Percentiles rank a stretch among this genome's conserved stretches.
These are phyloP conservation scores for Otolemur garnettii DNA, from an alignment of 2,113 vertebrate genomes.

Conservation along the genomic window DNA sequence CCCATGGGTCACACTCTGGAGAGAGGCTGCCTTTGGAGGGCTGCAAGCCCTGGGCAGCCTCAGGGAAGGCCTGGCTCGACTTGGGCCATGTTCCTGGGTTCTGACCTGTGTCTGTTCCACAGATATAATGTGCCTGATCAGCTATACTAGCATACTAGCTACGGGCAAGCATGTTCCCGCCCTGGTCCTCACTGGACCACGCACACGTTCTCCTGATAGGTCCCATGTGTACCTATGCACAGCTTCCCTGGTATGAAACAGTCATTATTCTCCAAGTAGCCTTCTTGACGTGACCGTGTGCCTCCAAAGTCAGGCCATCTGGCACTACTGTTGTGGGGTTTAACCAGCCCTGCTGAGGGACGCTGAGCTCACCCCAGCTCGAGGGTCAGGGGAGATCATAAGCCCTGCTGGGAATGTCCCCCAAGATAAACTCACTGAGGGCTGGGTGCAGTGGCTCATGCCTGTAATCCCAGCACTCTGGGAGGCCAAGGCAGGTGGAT, in stretches of 20 bases:
- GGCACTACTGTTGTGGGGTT: not conserved
- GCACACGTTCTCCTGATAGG: accelerated
- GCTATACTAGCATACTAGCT: not conserved
- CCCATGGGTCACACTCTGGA: accelerated
- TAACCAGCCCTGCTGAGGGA: not conserved
- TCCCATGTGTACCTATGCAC: accelerated
- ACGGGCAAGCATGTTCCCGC: no score
- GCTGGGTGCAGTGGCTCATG: no score
- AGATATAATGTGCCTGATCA: accelerated
- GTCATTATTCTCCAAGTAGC: not conserved
- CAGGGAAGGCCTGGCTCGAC: accelerated
- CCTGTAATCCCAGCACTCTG: no score
- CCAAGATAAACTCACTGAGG: no score
- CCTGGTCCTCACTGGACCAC: not conserved
- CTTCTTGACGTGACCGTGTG: accelerated
- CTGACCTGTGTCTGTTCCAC: accelerated
- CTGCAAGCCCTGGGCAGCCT: not conserved
- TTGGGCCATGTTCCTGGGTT: accelerated
- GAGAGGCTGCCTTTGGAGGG: not conserved
- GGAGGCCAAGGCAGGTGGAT: no score
- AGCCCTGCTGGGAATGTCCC: no score
- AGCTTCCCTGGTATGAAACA: not conserved
- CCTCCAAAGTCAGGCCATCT: not conserved
- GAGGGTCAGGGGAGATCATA: no score
- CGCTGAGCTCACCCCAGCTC: no score